A percentile compares a stretch with the other conserved stretches of the same genome.
These are phyloP conservation scores for Rhinella marina DNA, from an alignment of 2,797 vertebrate species.

Conservation along the genomic window DNA sequence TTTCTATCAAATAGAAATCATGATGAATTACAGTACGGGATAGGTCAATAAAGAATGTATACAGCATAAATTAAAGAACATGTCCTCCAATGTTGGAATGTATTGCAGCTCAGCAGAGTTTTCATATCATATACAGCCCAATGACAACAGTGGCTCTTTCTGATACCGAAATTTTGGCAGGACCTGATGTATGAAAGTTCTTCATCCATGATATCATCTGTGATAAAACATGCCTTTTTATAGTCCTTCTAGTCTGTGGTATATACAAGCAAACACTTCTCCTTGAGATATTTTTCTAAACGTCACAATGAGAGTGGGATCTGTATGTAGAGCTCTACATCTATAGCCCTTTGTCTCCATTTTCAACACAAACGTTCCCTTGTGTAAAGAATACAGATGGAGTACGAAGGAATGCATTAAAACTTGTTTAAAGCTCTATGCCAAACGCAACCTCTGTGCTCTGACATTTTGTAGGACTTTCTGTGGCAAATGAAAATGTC, in stretches of 20 bases:
- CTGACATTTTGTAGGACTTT: constrained; percentile 77
- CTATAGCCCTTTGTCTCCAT: constrained; percentile 67
- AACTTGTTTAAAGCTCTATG: constrained; percentile 65
- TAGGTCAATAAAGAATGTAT: too few species aligned
- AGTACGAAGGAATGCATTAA: constrained; percentile 70
- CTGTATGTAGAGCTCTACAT: constrained; percentile 68
- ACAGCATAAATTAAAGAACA: too few species aligned
- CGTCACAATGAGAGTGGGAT: constrained; percentile 67
- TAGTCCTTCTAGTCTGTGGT: neutral
- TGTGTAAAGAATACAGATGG: constrained; percentile 67
- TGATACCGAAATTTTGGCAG: neutral
- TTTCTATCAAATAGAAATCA: too few species aligned
- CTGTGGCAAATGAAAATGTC: constrained; percentile 61
- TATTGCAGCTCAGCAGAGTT: too few species aligned
- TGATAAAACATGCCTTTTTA: neutral
- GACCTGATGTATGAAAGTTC: neutral
- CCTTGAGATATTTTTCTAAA: constrained; percentile 26
- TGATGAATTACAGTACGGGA: too few species aligned
- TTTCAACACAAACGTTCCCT: constrained; percentile 71
- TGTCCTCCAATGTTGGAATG: too few species aligned
- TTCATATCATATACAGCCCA: too few species aligned
- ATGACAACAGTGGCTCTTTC: too few species aligned
- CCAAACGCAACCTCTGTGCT: constrained; percentile 67
- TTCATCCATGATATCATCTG: neutral
- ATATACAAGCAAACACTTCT: constrained; percentile 34